These are phyloP conservation scores for Liolophura sinensis DNA, from an alignment of 1,140 invertebrate genomes.

Conservation along the genomic window DNA sequence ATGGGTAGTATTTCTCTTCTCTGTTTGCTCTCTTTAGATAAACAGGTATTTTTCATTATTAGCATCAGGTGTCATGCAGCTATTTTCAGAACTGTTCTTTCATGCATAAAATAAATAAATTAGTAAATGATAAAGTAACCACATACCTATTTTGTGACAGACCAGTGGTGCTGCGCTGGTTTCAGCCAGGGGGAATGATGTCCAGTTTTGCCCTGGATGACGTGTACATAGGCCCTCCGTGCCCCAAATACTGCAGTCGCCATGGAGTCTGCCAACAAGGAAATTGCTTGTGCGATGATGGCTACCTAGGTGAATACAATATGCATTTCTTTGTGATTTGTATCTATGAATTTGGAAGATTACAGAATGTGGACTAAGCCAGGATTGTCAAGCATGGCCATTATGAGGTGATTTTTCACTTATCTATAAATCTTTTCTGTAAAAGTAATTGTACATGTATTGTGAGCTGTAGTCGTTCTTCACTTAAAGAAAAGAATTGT, in stretches of 20 bases:
- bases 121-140: no score
- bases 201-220: constrained; percentile 57
- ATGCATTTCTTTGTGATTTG: constrained; percentile 3
- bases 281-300: constrained; percentile 36
- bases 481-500: not conserved
- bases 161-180: constrained; percentile 51
- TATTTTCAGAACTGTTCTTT: no score
- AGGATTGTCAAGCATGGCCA: not conserved
- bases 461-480: not conserved
- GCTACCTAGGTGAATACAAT: constrained; percentile 33
- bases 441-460: not conserved
- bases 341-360: not conserved
- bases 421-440: not conserved
- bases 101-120: no score
- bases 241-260: constrained; percentile 57
- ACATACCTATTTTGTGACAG: constrained; percentile 21
- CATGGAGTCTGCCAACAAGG: constrained; percentile 48
- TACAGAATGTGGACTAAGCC: not conserved
- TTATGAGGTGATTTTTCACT: not conserved
- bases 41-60: no score
- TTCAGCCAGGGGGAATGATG: constrained; percentile 47
- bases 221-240: constrained; percentile 60
- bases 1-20: no score
- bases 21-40: no score
- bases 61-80: no score